Evolutionary conservation across 2,797 vertebrate genomes (phyloP), one percentile per base, ranked within the genome.

Genomic region (Avahi laniger): DNA sequence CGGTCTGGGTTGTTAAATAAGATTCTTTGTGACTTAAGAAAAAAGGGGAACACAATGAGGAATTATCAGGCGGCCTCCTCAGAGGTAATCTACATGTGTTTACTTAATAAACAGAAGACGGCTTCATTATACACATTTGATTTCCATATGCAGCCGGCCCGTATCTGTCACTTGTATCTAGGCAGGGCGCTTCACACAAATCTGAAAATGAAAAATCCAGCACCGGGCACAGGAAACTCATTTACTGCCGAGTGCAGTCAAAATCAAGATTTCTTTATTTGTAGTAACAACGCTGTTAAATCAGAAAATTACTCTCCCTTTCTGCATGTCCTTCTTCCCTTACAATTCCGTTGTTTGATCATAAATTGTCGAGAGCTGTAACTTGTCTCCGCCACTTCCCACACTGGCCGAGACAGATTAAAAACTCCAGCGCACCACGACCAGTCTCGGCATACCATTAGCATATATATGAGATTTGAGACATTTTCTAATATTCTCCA

Each of bases 391-490:
- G 99, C 99, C 99, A 99, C 99, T 99, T 99, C 99, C 99, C 99
- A 99, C 99, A 99, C 99, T 99, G 99, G 99, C 99, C 99, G 98
- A 99, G 99, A 99, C 99, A 99, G 99, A 99, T 99, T 99, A 99
- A 99, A 99, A 99, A 99, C 99, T 99, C 99, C 98, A 87, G 99
- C 99, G 99, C 99, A 99, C 99, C 99, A 98, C 99, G 98, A 99
- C 99, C 98, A 97, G 99, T 99, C 99, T 99, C 99, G 99, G 99
- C 99, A 99, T 99, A 99, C 99, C 98, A 99, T 99, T 99, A 99
- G 99, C 99, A 99, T 99, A 99, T 99, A 99, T 99, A 99, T 99
- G 99, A 99, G 99, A 99, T 99, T 99, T 99, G 99, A 99, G 99
- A 99, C 99, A 99, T 99, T 99, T 99, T 99, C 99, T 99, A 99